phyloP scores from a whole-genome alignment of 2,888 invertebrate genomes.

The Tromatobia lineatoria region DNA sequence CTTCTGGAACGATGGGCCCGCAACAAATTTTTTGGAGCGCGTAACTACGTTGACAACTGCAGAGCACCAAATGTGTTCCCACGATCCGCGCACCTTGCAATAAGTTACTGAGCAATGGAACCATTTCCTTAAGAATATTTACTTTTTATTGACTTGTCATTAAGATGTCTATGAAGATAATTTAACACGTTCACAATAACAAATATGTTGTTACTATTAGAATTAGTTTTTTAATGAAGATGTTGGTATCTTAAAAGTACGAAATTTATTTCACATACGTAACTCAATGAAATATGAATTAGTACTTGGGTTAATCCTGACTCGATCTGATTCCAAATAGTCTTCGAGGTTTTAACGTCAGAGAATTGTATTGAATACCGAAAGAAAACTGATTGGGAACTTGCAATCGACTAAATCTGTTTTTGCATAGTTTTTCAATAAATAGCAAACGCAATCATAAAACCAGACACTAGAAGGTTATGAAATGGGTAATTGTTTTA shows the following conservation, averaged over 20 bases:
- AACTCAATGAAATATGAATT: too few relatives aligned
- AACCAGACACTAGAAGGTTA: neutral
- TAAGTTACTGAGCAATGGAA: neutral
- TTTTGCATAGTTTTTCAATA: too few relatives aligned
- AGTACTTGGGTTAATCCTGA: too few relatives aligned
- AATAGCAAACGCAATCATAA: neutral
- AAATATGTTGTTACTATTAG: neutral
- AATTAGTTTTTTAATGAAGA: neutral
- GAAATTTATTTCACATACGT: neutral
- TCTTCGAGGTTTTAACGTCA: too few relatives aligned
- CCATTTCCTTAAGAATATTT: neutral
- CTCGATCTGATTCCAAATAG: too few relatives aligned
- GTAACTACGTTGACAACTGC: neutral
- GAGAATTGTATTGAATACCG: too few relatives aligned
- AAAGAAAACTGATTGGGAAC: too few relatives aligned
- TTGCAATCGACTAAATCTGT: too few relatives aligned
- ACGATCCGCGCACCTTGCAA: neutral
- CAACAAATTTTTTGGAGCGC: neutral
- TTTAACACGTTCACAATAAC: neutral
- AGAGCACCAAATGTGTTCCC: neutral
- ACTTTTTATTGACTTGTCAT: neutral
- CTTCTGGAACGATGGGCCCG: neutral
- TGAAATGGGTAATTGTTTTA: neutral
- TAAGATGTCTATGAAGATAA: neutral
- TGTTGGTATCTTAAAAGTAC: neutral